A percentile compares a stretch with the other conserved stretches of the same genome.
Conservation (phyloP, 2,888 invertebrate genomes). For the Amaurobius ferox region DNA sequence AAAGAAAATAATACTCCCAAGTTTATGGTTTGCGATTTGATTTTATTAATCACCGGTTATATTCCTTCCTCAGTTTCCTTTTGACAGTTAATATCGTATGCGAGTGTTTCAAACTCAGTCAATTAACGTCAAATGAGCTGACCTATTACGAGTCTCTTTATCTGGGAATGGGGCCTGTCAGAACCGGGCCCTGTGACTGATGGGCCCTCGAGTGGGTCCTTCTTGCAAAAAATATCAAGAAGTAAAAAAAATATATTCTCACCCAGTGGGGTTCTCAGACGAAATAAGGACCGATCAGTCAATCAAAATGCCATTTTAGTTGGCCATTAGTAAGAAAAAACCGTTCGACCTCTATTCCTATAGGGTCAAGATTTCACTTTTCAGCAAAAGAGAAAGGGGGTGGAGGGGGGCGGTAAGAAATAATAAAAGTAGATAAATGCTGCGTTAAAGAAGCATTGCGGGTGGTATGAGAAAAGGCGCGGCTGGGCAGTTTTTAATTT, state of each 20-base stretch:
- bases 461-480: constrained; percentile 37
- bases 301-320: constrained; percentile 62
- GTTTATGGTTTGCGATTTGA: no score
- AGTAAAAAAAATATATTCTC: not conserved
- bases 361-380: constrained; percentile 54
- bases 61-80: no score
- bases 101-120: constrained; percentile 13
- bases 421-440: constrained; percentile 12
- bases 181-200: constrained; percentile 20
- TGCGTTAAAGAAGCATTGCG: constrained; percentile 24
- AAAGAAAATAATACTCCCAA: no score
- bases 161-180: constrained; percentile 22
- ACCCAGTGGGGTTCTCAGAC: constrained; percentile 3
- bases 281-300: constrained; percentile 57
- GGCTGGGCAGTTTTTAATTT: constrained; percentile 19
- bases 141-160: constrained; percentile 41
- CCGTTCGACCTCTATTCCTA: constrained; percentile 27
- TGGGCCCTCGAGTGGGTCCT: constrained; percentile 26
- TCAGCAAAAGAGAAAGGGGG: not conserved
- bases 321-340: constrained; percentile 54
- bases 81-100: not conserved
- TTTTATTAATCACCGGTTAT: no score
- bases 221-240: constrained; percentile 28
- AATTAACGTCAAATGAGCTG: constrained; percentile 55
- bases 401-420: not conserved